These are phyloP conservation scores for Drosophila insularis DNA, from an alignment of 1,140 invertebrate species.

Conservation along the genomic window DNA sequence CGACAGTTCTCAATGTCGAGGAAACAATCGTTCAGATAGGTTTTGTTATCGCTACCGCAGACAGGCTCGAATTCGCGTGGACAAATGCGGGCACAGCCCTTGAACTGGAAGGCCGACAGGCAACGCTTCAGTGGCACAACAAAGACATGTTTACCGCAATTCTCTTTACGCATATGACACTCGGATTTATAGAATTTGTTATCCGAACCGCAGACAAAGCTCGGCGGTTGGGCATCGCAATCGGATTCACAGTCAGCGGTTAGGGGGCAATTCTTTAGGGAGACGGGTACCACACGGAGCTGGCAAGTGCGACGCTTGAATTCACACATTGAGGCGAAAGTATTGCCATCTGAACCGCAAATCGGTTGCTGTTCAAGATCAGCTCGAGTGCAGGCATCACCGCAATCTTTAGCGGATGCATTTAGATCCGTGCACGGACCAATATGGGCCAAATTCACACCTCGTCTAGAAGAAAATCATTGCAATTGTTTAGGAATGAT, in stretches of 20 bases:
- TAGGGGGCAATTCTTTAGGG: conserved; percentile 90
- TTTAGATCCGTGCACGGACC: conserved; percentile 92
- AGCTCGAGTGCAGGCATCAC: conserved; percentile 87
- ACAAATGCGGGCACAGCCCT: conserved; percentile 93
- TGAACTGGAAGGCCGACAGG: conserved; percentile 91
- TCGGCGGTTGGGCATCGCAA: conserved; percentile 86
- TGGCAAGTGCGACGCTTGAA: conserved; percentile 92
- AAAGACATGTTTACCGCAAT: conserved; percentile 95
- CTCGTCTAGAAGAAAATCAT: conserved; percentile 84
- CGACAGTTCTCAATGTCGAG: conserved; percentile 94
- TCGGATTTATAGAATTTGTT: conserved; percentile 95
- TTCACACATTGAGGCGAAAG: conserved; percentile 95
- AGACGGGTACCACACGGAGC: conserved; percentile 90
- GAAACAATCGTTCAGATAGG: conserved; percentile 96
- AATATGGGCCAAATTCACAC: conserved; percentile 92
- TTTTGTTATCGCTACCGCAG: conserved; percentile 94
- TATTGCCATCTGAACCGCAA: conserved; percentile 95
- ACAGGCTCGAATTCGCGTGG: conserved; percentile 93
- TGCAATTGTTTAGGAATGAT: too few species aligned
- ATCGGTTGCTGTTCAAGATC: conserved; percentile 88
- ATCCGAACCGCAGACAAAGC: conserved; percentile 95
- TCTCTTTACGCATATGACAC: conserved; percentile 95
- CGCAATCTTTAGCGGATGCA: conserved; percentile 87
- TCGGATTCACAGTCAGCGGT: conserved; percentile 91
- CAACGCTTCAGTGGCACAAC: conserved; percentile 93